Evolutionary conservation across 2,797 vertebrate genomes (phyloP), one percentile per base, ranked within the genome.

Genomic region (Tenualosa ilisha): DNA sequence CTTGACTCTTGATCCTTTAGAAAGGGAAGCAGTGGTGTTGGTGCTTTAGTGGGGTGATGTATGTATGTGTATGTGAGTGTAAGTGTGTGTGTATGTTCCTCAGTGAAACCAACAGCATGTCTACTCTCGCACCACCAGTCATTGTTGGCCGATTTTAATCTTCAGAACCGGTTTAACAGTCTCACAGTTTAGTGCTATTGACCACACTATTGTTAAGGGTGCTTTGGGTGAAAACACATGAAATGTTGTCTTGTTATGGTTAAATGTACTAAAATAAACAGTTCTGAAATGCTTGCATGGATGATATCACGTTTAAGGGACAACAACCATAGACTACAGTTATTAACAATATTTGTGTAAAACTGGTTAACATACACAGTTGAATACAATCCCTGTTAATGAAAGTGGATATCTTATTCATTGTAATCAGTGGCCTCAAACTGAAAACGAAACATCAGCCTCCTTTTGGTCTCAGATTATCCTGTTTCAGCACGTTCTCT

Each of bases 141-240:
- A 40, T 75, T 75, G 68, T 75, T 75, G 13, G 15, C 0, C 6
- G 31, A 75, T 75, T 75, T 65, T 75, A 75, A 75, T 75, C 68
- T 75, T 75, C 68, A 40, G 68, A 75, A 75, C 68, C 31, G 68
- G 68, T 75, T 75, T 75, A 75, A 75, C 68, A 13, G 31, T 75
- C 31, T 31, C 31, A 15, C 17, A 13, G 68, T 40, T 40, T 37
- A 75, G 68, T 12, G 1, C 68, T 40, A 75, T 31, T 75, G 68
- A 75, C 68, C 15, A 75, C 68, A 17, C 31, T 31, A 75, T 75
- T 75, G 68, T 75, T 43, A 15, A 40, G 31, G 6, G 68, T 40
- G 68, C 37, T 37, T 40, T 5, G 1, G 37, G 15, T 13, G 31
- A 1, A 13, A 6, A 40, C 0, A 20, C 68, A 43, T 75, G 6